These are phyloP conservation scores for Idaea dimidiata DNA, from an alignment of 2,888 invertebrate genomes.

Conservation along the genomic window DNA sequence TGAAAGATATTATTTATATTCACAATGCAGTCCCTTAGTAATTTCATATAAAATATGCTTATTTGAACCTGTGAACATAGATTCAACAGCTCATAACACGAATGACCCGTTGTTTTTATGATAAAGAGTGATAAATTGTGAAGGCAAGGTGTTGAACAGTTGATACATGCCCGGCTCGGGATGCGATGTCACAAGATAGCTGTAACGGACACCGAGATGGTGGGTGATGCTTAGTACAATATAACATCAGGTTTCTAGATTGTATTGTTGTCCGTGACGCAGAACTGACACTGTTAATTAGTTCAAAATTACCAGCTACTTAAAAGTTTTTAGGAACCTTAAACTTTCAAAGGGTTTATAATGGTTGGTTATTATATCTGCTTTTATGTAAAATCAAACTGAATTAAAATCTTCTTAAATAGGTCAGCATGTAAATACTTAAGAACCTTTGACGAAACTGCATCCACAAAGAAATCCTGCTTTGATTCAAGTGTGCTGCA, in stretches of 20 bases:
- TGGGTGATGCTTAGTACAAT: slow-evolving; percentile 35
- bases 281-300: background rate
- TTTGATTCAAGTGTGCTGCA: no score
- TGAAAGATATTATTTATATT: no score
- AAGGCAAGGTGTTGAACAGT: background rate
- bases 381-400: no score
- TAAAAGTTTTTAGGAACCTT: background rate
- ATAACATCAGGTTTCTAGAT: background rate
- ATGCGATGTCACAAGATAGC: slow-evolving; percentile 61
- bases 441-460: no score
- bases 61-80: background rate
- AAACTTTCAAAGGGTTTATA: no score
- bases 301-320: background rate
- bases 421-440: no score
- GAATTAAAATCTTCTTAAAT: no score
- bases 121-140: background rate
- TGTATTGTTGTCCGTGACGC: background rate
- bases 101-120: background rate
- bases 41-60: no score
- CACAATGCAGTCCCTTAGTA: no score
- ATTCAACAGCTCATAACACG: background rate
- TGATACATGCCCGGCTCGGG: slow-evolving; percentile 24
- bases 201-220: slow-evolving; percentile 64
- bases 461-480: no score
- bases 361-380: no score